Percentiles rank a stretch among this genome's conserved stretches.
phyloP scores from a whole-genome alignment of 2,797 vertebrate genomes.

The Taeniopygia guttata region DNA sequence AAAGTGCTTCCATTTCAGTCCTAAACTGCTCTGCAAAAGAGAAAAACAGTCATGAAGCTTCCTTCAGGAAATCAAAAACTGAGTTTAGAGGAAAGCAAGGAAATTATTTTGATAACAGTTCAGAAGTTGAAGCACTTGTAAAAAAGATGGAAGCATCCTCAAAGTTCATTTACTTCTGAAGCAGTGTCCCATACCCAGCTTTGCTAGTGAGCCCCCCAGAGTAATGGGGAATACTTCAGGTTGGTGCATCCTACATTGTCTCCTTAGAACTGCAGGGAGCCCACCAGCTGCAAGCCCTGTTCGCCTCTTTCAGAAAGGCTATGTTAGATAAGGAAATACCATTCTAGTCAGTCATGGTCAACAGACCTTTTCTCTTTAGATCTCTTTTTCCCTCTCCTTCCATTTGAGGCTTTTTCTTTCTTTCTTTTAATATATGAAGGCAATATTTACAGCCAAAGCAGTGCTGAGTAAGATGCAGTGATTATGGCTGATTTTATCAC shows the following conservation, averaged over 20 bases:
- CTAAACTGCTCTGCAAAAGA: not conserved
- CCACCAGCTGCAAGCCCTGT: not conserved
- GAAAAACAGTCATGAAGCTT: not conserved
- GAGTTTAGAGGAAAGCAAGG: not conserved
- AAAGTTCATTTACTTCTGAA: not conserved
- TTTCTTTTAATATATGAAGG: constrained; percentile 49
- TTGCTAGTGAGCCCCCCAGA: not conserved
- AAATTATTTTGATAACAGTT: not conserved
- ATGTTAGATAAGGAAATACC: not conserved
- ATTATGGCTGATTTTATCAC: constrained; percentile 82
- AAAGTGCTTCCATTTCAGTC: not conserved
- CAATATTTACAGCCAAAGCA: constrained; percentile 75
- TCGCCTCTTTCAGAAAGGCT: not conserved
- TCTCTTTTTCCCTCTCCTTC: not conserved
- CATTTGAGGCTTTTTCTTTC: constrained; percentile 5
- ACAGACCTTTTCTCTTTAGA: constrained; percentile 35
- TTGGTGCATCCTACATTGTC: not conserved
- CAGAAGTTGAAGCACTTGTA: not conserved
- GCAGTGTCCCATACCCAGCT: not conserved
- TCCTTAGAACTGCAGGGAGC: not conserved
- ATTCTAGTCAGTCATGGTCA: constrained; percentile 31
- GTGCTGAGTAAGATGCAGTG: constrained; percentile 78
- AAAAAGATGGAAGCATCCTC: not conserved
- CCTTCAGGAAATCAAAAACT: not conserved
- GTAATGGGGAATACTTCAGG: not conserved